A percentile compares a stretch with the other conserved stretches of the same genome.
phyloP scores from a whole-genome alignment of 2,888 invertebrate genomes.

The Leptopilina drosophilae region DNA sequence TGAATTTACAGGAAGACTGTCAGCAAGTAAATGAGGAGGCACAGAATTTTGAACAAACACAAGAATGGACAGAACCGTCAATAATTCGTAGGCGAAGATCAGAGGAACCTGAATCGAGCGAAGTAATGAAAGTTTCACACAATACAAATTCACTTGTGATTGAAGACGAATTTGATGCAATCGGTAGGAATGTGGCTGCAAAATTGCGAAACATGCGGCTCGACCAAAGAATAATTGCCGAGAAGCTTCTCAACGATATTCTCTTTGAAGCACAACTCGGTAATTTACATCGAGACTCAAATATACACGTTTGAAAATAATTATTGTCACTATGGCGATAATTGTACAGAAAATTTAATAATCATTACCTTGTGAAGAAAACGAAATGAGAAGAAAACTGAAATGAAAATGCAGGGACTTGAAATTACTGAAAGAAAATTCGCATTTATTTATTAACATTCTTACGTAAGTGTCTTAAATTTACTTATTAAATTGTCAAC shows the following conservation, averaged over 20 bases:
- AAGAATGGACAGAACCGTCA: slow-evolving; percentile 67
- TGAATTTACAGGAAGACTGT: slow-evolving; percentile 65
- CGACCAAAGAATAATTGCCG: slow-evolving; percentile 76
- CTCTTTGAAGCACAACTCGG: slow-evolving; percentile 77
- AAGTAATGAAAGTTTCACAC: slow-evolving; percentile 66
- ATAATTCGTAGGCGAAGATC: slow-evolving; percentile 62
- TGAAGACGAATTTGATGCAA: slow-evolving; percentile 75
- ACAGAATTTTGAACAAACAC: slow-evolving; percentile 59
- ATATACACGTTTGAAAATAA: slow-evolving; percentile 69
- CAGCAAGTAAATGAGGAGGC: slow-evolving; percentile 65
- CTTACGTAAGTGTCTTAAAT: not conserved
- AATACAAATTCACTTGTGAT: slow-evolving; percentile 66
- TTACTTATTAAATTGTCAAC: not conserved
- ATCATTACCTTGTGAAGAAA: not conserved
- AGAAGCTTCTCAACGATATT: slow-evolving; percentile 77
- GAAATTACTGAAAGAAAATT: not conserved
- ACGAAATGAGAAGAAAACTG: not conserved
- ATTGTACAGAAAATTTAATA: slow-evolving; percentile 8
- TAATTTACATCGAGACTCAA: slow-evolving; percentile 75
- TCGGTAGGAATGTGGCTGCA: slow-evolving; percentile 75
- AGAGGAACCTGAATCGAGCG: slow-evolving; percentile 67
- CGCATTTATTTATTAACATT: slow-evolving; percentile 11
- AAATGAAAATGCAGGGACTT: not conserved
- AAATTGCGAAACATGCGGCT: slow-evolving; percentile 76
- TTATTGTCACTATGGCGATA: slow-evolving; percentile 39